Conservation (phyloP, 2,888 invertebrate genomes). For the Acanthosepion pharaonis region DNA sequence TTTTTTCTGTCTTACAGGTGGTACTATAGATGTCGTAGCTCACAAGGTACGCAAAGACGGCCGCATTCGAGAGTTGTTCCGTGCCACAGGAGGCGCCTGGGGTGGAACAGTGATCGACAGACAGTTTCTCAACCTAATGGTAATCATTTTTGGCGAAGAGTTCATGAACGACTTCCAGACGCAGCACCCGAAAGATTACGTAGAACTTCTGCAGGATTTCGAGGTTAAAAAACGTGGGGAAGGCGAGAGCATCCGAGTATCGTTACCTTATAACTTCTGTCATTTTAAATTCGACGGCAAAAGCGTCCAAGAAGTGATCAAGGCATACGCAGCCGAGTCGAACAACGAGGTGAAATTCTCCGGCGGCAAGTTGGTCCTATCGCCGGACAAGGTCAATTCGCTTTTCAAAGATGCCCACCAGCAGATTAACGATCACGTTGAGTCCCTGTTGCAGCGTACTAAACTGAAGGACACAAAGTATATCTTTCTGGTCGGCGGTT, state of each 20-base stretch:
- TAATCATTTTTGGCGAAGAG: constrained; percentile 65
- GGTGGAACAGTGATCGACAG: constrained; percentile 68
- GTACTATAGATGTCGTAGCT: constrained; percentile 70
- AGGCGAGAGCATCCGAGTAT: constrained; percentile 67
- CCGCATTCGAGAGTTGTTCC: constrained; percentile 65
- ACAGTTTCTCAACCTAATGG: constrained; percentile 64
- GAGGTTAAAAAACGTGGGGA: constrained; percentile 70
- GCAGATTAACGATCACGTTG: constrained; percentile 65
- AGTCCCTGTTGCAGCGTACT: constrained; percentile 60
- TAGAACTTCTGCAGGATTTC: constrained; percentile 68
- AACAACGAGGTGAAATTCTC: constrained; percentile 67
- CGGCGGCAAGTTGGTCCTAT: constrained; percentile 67
- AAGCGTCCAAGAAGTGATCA: constrained; percentile 66
- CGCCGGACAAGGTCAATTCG: constrained; percentile 62
- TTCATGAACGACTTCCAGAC: constrained; percentile 64
- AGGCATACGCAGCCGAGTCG: constrained; percentile 59
- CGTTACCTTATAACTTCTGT: constrained; percentile 69
- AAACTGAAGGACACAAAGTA: constrained; percentile 65
- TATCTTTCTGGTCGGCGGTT: constrained; percentile 69
- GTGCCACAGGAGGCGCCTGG: constrained; percentile 71
- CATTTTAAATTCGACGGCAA: constrained; percentile 66
- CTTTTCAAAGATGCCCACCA: constrained; percentile 65
- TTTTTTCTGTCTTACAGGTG: constrained; percentile 59
- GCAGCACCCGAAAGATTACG: constrained; percentile 66
- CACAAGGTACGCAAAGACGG: constrained; percentile 69